Conservation (phyloP, 1,140 invertebrate species). For the Camponotus floridanus region DNA sequence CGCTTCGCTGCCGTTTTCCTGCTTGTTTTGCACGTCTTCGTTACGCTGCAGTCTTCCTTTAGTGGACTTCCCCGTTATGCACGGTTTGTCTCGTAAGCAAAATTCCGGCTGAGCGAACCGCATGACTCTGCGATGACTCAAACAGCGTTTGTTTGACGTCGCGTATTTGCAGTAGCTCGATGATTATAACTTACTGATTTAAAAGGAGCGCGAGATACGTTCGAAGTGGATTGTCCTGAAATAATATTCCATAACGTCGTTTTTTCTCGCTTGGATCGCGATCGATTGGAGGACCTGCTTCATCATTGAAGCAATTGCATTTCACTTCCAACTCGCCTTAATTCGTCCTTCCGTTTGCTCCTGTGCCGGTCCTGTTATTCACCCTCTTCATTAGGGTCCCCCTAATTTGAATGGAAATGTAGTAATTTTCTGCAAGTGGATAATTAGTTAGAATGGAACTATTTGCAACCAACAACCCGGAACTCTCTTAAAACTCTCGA, state of each 20-base stretch:
- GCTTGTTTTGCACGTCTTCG: not conserved
- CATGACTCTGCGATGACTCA: constrained; percentile 11
- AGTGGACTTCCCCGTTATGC: constrained; percentile 25
- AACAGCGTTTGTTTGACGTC: not conserved
- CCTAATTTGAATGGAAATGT: constrained; percentile 37
- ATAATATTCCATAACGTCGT: not conserved
- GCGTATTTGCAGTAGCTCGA: not conserved
- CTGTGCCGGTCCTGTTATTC: not conserved
- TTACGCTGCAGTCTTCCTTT: not conserved
- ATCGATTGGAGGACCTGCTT: not conserved
- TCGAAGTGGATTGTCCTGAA: not conserved
- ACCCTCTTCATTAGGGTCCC: constrained; percentile 25
- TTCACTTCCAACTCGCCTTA: not conserved
- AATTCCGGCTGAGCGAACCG: no score
- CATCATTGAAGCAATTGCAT: not conserved
- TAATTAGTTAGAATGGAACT: constrained; percentile 60
- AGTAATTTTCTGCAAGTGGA: constrained; percentile 57
- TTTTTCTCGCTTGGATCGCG: not conserved
- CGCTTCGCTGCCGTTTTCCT: constrained; percentile 16
- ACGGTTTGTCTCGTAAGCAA: constrained; percentile 29
- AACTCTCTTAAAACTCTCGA: constrained; percentile 22
- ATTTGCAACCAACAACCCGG: constrained; percentile 64
- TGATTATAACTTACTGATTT: not conserved
- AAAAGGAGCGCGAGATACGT: not conserved
- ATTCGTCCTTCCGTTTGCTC: constrained; percentile 24